Conservation (phyloP, 2,113 vertebrate species). For the Elephas maximus region DNA sequence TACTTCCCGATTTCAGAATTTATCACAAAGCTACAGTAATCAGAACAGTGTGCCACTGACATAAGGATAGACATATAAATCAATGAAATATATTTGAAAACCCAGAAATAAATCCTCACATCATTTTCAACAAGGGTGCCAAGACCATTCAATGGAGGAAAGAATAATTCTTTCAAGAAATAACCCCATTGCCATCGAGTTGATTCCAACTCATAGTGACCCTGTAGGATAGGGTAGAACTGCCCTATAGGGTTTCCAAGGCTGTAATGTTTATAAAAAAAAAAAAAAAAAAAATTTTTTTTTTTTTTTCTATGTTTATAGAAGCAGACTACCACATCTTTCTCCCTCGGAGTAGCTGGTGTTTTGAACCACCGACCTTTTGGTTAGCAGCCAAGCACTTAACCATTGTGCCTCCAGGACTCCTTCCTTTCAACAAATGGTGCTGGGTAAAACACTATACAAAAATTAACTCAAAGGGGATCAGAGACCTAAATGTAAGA, state of each 20-base stretch:
- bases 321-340: background rate
- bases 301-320: background rate
- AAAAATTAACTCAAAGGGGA: no score
- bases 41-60: background rate
- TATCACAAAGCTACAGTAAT: background rate
- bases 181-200: background rate
- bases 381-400: no score
- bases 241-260: background rate
- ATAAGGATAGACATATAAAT: background rate
- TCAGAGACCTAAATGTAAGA: no score
- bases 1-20: background rate
- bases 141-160: background rate
- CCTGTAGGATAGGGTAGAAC: background rate
- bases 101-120: background rate
- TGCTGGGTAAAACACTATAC: no score
- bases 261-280: background rate
- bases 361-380: background rate
- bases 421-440: no score
- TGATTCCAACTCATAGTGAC: background rate
- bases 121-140: background rate
- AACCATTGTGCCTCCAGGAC: no score
- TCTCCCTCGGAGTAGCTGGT: background rate
- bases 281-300: no score
- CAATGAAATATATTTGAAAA: background rate
- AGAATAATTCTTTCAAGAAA: background rate